These are phyloP conservation scores for Tupaia chinensis DNA, from an alignment of 2,113 vertebrate genomes.

Conservation along the genomic window DNA sequence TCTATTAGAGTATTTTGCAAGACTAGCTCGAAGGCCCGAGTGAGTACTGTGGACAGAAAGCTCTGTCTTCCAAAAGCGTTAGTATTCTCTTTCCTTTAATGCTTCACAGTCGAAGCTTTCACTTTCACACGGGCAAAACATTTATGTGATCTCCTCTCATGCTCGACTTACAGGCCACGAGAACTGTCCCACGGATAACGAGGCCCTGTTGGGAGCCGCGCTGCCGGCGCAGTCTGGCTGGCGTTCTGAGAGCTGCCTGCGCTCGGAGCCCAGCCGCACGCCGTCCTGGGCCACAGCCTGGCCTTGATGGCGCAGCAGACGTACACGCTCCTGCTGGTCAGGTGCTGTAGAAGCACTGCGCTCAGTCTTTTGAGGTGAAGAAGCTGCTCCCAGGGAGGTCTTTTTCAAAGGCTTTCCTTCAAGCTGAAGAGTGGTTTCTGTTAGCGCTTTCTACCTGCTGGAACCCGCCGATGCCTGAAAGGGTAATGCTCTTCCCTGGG, in stretches of 20 bases:
- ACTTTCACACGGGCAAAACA: neutral
- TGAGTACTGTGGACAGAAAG: neutral
- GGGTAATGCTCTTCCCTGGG: neutral
- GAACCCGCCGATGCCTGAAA: neutral
- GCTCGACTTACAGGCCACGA: neutral
- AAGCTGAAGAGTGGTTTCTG: neutral
- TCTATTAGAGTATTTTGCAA: neutral
- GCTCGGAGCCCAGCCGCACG: neutral
- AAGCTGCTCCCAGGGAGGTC: neutral
- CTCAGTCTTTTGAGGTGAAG: neutral
- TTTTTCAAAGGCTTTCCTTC: slow-evolving; percentile 37
- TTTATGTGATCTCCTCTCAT: neutral
- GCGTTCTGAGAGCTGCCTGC: neutral
- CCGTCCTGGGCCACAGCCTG: fast-evolving
- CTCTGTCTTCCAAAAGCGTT: neutral
- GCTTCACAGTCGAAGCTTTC: slow-evolving; percentile 1
- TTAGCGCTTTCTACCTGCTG: neutral
- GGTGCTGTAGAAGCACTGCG: neutral
- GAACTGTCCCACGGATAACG: neutral
- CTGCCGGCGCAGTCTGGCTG: neutral
- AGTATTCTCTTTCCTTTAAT: slow-evolving; percentile 20
- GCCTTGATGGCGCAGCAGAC: neutral
- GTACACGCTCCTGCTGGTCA: neutral
- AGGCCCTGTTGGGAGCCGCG: neutral
- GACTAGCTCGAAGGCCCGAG: neutral